Evolutionary conservation across 2,113 vertebrate genomes (phyloP).

Genomic region (Neogobius melanostomus): DNA sequence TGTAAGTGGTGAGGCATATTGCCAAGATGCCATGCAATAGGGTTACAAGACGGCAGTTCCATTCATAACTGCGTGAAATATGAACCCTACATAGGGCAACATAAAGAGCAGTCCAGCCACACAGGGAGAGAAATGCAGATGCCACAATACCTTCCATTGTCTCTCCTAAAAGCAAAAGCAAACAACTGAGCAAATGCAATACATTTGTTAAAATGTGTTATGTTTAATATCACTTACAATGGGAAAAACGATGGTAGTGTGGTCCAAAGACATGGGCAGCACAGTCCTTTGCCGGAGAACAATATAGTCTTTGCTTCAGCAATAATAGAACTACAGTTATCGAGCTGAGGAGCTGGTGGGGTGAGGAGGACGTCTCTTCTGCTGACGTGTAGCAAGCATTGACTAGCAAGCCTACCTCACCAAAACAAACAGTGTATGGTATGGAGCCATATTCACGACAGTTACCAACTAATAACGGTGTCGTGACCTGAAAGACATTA

Average conservation of each 20-base stretch:
- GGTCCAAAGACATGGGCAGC: conserved; percentile 54
- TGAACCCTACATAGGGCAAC: conserved; percentile 80
- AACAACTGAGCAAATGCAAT: conserved; percentile 19
- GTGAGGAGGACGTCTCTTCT: conserved; percentile 69
- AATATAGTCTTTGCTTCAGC: conserved; percentile 70
- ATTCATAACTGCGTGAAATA: conserved; percentile 81
- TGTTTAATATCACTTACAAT: conserved; percentile 61
- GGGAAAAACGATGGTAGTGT: conserved; percentile 48
- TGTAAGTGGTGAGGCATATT: conserved; percentile 87
- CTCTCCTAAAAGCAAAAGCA: conserved; percentile 38
- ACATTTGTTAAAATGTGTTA: conserved; percentile 21
- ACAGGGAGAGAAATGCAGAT: conserved; percentile 80
- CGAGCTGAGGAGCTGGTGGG: conserved; percentile 57
- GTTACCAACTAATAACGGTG: not conserved
- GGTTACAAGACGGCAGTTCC: conserved; percentile 95
- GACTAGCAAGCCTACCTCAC: conserved; percentile 20
- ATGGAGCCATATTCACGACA: not conserved
- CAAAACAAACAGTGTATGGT: not conserved
- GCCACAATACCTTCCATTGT: conserved; percentile 83
- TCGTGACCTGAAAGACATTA: not conserved
- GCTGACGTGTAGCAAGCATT: conserved; percentile 56
- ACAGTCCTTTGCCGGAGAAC: conserved; percentile 63
- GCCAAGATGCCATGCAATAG: conserved; percentile 89
- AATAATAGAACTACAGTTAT: conserved; percentile 70
- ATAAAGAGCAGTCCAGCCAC: conserved; percentile 87